Conservation (phyloP, 2,888 invertebrate species). For the Lypha dubia region DNA sequence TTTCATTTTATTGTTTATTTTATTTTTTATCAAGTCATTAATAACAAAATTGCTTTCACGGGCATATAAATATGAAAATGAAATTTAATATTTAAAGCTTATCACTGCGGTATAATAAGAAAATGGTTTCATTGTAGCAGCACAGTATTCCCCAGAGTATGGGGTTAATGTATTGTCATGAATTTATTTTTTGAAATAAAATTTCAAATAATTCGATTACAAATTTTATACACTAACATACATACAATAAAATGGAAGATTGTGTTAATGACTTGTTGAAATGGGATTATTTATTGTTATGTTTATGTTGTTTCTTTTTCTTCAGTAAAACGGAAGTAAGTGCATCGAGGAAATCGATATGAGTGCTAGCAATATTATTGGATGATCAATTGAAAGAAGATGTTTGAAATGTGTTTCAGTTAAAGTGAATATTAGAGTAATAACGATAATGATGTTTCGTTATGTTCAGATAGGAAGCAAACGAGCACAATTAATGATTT, state of each 20-base stretch:
- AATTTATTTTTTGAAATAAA: conserved; percentile 44
- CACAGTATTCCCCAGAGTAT: conserved; percentile 28
- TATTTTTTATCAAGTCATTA: conserved; percentile 61
- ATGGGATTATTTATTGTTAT: conserved; percentile 12
- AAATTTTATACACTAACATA: neutral
- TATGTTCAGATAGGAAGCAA: too few relatives aligned
- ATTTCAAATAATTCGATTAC: conserved; percentile 21
- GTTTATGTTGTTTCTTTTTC: neutral
- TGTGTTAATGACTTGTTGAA: conserved; percentile 26
- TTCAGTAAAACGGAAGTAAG: conserved; percentile 6
- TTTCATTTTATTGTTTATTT: conserved; percentile 53
- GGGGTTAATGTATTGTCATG: conserved; percentile 65
- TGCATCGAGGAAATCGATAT: neutral
- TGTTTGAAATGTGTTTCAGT: too few relatives aligned
- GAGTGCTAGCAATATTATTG: neutral
- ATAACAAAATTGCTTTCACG: conserved; percentile 37
- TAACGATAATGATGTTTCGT: too few relatives aligned
- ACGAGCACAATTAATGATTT: too few relatives aligned
- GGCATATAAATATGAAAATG: neutral
- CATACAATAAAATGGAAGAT: conserved; percentile 26
- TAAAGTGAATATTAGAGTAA: too few relatives aligned
- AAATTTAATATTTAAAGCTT: conserved; percentile 35
- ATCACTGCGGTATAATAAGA: conserved; percentile 24
- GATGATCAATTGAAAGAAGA: too few relatives aligned
- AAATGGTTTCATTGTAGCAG: conserved; percentile 1